These are phyloP conservation scores for Laterallus jamaicensis DNA, from an alignment of 2,113 vertebrate species.

Conservation along the genomic window DNA sequence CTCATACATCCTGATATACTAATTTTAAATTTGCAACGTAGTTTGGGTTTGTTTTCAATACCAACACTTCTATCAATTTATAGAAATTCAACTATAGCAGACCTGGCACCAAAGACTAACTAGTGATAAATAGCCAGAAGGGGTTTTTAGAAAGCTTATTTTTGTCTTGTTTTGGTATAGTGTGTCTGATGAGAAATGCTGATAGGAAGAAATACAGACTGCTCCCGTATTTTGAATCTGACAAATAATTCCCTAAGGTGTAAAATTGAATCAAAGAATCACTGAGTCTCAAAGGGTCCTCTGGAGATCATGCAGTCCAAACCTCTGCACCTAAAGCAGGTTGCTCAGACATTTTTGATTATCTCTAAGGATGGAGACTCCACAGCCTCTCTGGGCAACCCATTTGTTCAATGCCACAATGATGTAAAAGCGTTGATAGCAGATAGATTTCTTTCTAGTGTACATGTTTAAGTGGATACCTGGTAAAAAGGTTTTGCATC, in stretches of 20 bases:
- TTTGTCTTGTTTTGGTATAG: background rate
- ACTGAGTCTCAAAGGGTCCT: background rate
- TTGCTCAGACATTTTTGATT: background rate
- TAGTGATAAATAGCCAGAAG: background rate
- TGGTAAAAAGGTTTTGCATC: background rate
- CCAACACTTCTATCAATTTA: background rate
- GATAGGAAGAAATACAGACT: background rate
- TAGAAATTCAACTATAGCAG: background rate
- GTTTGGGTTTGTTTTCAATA: background rate
- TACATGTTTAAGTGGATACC: rapidly evolving
- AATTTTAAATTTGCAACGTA: background rate
- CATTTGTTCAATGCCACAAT: background rate
- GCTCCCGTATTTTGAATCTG: background rate
- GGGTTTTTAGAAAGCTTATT: background rate
- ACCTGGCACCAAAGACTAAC: background rate
- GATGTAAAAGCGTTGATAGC: background rate
- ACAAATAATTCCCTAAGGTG: background rate
- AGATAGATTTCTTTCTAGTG: background rate
- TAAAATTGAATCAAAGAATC: background rate
- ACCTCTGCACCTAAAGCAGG: background rate
- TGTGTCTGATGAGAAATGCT: background rate
- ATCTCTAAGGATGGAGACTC: background rate
- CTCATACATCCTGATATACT: background rate
- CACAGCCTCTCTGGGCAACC: background rate
- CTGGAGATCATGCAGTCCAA: background rate